Evolutionary conservation across 2,797 vertebrate species (phyloP).

Genomic region (Falco columbarius): DNA sequence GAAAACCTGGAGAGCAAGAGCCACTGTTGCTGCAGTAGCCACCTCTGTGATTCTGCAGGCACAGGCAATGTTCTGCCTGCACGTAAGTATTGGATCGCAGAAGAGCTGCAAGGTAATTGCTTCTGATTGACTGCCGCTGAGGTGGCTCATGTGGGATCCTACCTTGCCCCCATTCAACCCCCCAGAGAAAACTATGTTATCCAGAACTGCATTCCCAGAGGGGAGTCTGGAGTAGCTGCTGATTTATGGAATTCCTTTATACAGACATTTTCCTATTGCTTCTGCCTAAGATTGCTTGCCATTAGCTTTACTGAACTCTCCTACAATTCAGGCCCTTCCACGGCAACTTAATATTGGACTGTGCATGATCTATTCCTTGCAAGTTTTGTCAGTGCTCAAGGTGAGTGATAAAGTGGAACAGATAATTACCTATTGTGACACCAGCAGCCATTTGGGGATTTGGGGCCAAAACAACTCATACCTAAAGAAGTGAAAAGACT

Average conservation of each 20-base stretch:
- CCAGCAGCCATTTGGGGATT: neutral
- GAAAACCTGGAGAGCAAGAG: neutral
- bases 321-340: neutral
- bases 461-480: neutral
- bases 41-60: too few relatives aligned
- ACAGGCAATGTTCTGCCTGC: neutral
- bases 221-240: neutral
- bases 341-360: neutral
- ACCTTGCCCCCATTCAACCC: neutral
- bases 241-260: neutral
- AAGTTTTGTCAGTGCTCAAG: neutral
- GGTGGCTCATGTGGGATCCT: neutral
- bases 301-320: neutral
- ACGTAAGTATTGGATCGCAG: fast-evolving
- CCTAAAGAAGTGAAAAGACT: neutral
- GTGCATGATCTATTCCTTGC: neutral
- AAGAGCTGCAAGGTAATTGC: neutral
- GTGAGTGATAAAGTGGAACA: neutral
- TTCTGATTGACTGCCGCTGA: neutral
- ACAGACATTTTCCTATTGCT: neutral
- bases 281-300: neutral
- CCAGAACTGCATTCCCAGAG: neutral
- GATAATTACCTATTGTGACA: neutral
- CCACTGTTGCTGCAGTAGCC: neutral
- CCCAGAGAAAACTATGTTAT: neutral